Conservation (phyloP, 35 echinoderm and acorn worm genomes). For the Strongylocentrotus purpuratus region DNA sequence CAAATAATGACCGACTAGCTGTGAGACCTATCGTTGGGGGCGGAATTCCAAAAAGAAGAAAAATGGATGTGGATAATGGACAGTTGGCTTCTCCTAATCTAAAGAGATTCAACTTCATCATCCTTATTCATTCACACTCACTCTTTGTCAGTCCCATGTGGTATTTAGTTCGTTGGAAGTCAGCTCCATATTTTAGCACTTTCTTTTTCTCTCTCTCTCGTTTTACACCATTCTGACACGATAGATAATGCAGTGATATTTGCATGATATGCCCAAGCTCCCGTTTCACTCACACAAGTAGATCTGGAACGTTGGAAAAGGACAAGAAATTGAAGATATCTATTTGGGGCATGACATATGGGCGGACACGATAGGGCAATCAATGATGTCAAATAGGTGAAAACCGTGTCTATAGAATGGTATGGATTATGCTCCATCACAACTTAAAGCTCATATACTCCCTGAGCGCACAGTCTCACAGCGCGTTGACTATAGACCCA, state of each 20-base stretch:
- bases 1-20: background rate
- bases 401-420: slow-evolving; percentile 30
- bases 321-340: slow-evolving; percentile 9
- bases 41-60: background rate
- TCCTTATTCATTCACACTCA: slow-evolving; percentile 17
- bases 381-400: slow-evolving; percentile 50
- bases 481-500: background rate
- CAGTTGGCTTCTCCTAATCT: background rate
- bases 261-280: background rate
- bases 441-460: background rate
- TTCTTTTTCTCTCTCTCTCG: background rate
- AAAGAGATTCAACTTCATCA: slow-evolving; percentile 3
- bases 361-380: slow-evolving; percentile 34
- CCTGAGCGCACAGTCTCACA: background rate
- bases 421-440: slow-evolving; percentile 25
- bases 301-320: background rate
- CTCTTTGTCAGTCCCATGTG: background rate
- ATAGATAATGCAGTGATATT: background rate
- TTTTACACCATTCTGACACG: background rate
- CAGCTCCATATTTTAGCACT: slow-evolving; percentile 10
- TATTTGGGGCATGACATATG: slow-evolving; percentile 27
- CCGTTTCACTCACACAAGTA: background rate
- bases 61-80: background rate
- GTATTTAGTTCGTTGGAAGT: background rate
- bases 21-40: background rate